Conservation (phyloP, 2,113 vertebrate genomes). For the Syngnathus scovelli region DNA sequence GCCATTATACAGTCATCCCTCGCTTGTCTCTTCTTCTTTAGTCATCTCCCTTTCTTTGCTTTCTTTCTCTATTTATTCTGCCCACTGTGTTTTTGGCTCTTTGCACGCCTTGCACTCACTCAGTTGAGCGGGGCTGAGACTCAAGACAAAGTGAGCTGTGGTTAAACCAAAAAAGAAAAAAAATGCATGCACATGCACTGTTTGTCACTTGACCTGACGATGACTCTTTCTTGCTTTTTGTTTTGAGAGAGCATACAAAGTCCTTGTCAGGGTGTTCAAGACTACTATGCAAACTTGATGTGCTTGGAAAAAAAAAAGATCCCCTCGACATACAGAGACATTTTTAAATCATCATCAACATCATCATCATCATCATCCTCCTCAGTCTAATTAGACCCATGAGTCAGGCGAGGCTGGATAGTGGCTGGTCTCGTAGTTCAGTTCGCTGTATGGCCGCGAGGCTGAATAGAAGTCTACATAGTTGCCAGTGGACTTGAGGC, state of each 20-base stretch:
- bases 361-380: slow-evolving; percentile 10
- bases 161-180: slow-evolving; percentile 24
- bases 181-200: slow-evolving; percentile 69
- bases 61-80: slow-evolving; percentile 18
- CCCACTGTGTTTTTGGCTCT: slow-evolving; percentile 24
- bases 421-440: slow-evolving; percentile 99
- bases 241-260: slow-evolving; percentile 32
- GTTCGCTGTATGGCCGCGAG: slow-evolving; percentile 98
- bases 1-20: slow-evolving; percentile 54
- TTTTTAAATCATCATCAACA: slow-evolving; percentile 26
- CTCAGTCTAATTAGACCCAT: slow-evolving; percentile 82
- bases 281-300: slow-evolving; percentile 36
- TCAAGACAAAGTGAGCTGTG: slow-evolving; percentile 40
- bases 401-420: slow-evolving; percentile 98
- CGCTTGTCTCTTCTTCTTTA: slow-evolving; percentile 29
- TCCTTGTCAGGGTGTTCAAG: slow-evolving; percentile 17
- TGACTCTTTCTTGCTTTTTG: slow-evolving; percentile 20
- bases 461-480: slow-evolving; percentile 99
- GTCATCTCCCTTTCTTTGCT: slow-evolving; percentile 34
- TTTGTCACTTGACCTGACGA: slow-evolving; percentile 41
- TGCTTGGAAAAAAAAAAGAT: slow-evolving; percentile 56
- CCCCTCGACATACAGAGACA: slow-evolving; percentile 50
- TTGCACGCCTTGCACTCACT: slow-evolving; percentile 26
- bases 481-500: slow-evolving; percentile 98
- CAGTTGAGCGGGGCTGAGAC: slow-evolving; percentile 47